Evolutionary conservation across 1,140 invertebrate species (phyloP), one percentile per base, ranked within the genome.

Genomic region (Aphelinus atriplicis): DNA sequence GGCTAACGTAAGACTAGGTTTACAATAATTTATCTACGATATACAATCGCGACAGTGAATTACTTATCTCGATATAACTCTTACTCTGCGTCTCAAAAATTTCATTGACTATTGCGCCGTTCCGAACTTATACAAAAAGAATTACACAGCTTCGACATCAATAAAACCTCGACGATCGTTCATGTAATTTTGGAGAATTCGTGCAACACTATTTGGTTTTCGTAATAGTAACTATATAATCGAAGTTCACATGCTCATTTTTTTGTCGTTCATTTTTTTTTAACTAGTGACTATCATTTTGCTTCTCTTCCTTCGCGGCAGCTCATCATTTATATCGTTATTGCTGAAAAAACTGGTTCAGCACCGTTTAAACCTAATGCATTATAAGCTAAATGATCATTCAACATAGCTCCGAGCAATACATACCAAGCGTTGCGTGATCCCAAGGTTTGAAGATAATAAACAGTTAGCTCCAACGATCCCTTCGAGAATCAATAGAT

Each of bases 161-260:
- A 72, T 57, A 57, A 57, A 46, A 57, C 45, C 43, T 58, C 56
- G n/a, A 61, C 55, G 43, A 65, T 50, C 26, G 50, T 50, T 55
- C 61, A 75, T 45, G 45, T 63, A 46, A 70, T 76, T 71, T 55
- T 71, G 50, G 62, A 71, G 62, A 67, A 67, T 62, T 71, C 69
- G 64, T 71, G 64, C 62, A 76, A 71, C 63, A 72, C 69, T 76
- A 76, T 76, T 76, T 76, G 75, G 75, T 76, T 76, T 76, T 76
- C 67, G 48, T 56, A 76, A 76, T 76, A 76, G 74, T 76, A 76
- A 76, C 74, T 76, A 76, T 71, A 71, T 60, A 45, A 63, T 66
- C 65, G 64, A 74, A 56, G 66, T 68, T 68, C 60, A 48, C 66
- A 7, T 69, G 47, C 7, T 47, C 67, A 65, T 70, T 70, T 71